Conservation (phyloP, 64 coral and sea anemone species). For the Acropora yongei region DNA sequence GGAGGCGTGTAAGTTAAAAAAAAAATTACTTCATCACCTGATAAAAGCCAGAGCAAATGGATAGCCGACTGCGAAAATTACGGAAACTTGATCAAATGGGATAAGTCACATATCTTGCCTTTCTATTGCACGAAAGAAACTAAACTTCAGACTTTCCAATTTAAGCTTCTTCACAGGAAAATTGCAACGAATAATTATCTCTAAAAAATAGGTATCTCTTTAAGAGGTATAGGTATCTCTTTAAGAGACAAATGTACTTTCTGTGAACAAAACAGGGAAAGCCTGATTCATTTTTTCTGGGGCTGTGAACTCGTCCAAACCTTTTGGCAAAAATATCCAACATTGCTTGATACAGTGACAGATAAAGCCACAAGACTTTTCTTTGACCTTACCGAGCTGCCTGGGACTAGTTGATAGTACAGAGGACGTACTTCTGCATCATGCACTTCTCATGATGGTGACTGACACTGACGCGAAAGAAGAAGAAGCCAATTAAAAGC, state of each 20-base stretch:
- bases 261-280: constrained; percentile 13
- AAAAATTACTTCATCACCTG: background rate
- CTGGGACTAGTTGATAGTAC: constrained; percentile 19
- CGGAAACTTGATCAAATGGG: background rate
- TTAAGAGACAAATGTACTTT: constrained; percentile 22
- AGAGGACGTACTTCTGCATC: background rate
- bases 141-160: constrained; percentile 15
- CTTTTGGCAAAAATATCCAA: constrained; percentile 52
- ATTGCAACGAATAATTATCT: constrained; percentile 49
- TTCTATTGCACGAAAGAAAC: constrained; percentile 15
- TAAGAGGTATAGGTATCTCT: background rate
- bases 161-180: constrained; percentile 29
- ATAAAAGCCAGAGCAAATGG: background rate
- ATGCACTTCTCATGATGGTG: background rate
- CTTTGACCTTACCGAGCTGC: constrained; percentile 11
- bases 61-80: background rate
- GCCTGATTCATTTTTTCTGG: constrained; percentile 29
- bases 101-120: constrained; percentile 9
- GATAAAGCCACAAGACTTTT: background rate
- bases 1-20: background rate
- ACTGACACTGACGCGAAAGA: too few relatives aligned
- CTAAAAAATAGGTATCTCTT: constrained; percentile 16
- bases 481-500: too few relatives aligned
- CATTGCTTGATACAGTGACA: constrained; percentile 12
- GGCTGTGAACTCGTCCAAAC: constrained; percentile 21